phyloP scores from a whole-genome alignment of 2,888 invertebrate genomes.

The Helleia helle region DNA sequence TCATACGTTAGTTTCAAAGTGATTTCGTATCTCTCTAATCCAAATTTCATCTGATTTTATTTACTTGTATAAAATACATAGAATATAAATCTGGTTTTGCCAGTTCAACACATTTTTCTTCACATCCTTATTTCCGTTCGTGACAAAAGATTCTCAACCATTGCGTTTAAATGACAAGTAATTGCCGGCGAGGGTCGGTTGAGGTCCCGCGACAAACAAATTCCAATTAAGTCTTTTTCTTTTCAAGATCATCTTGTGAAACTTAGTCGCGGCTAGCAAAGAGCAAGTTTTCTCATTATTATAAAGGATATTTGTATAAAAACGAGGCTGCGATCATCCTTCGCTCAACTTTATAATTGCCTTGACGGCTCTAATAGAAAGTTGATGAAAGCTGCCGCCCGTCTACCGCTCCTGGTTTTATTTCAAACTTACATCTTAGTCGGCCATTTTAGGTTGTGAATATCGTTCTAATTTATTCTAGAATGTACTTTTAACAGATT shows the following conservation, averaged over 20 bases:
- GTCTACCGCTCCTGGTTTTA: slow-evolving; percentile 52
- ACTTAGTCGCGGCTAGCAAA: slow-evolving; percentile 37
- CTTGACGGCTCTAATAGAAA: slow-evolving; percentile 65
- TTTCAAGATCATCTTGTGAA: slow-evolving; percentile 55
- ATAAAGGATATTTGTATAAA: slow-evolving; percentile 61
- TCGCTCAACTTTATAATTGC: slow-evolving; percentile 64
- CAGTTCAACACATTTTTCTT: too few species aligned
- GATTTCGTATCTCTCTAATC: too few species aligned
- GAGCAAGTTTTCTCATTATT: slow-evolving; percentile 69
- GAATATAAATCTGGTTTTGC: too few species aligned
- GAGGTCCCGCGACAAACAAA: too few species aligned
- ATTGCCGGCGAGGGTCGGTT: too few species aligned
- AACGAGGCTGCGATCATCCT: slow-evolving; percentile 47
- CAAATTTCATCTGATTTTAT: too few species aligned
- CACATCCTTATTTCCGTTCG: too few species aligned
- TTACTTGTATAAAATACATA: too few species aligned
- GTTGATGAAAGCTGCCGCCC: slow-evolving; percentile 63
- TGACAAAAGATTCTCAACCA: too few species aligned
- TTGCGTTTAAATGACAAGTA: background rate
- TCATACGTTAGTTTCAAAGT: too few species aligned
- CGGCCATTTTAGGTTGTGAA: background rate
- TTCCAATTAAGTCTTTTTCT: slow-evolving; percentile 38
- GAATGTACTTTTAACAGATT: too few species aligned
- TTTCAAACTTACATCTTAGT: slow-evolving; percentile 7
- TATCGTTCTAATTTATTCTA: background rate